Evolutionary conservation across 2,797 vertebrate genomes (phyloP), one percentile per base, ranked within the genome.

Genomic region (Vespertilio murinus): DNA sequence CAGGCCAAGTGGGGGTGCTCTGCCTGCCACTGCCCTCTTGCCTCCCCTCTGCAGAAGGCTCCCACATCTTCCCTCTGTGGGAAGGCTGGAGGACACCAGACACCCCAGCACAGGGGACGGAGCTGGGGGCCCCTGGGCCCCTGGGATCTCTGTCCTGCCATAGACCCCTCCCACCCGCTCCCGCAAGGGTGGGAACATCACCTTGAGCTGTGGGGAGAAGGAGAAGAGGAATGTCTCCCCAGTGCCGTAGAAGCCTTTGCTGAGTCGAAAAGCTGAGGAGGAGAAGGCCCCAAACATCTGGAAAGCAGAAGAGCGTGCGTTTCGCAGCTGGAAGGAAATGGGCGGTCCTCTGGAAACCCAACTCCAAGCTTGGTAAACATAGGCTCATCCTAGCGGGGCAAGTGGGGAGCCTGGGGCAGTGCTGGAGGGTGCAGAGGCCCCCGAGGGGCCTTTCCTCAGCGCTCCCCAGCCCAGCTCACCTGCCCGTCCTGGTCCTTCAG

Each of bases 221-320:
- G 97, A 98, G 97, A 98, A 98, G 52, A 98, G 97, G 71, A 98
- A 98, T 0, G 95, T 98, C 96, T 98, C 98, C 5, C 98, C 98
- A 0, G 98, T 98, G 7, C 98, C 98, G 0, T 98, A 98, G 97
- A 98, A 98, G 75, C 97, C 56, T 22, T 92, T 97, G 97, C 98
- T 98, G 90, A 97, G 80, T 70, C 49, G 96, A 42, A 98, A 73
- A 18, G 97, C 23, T 0, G 93, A 97, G 86, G 98, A 95, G 81
- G 94, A 98, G 97, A 98, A 98, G 92, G 96, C 98, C 0, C 98
- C 97, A 6, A 98, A 98, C 28, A 97, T 95, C 98, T 98, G 97
- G 30, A 90, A 86, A 88, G 20, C 13, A 93, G 65, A 83, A 83
- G 6, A 56, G 5, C 14, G 6, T 33, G 1, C 5, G 11, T 1